These are phyloP conservation scores for Clarias gariepinus DNA, from an alignment of 2,113 vertebrate species.

Conservation along the genomic window DNA sequence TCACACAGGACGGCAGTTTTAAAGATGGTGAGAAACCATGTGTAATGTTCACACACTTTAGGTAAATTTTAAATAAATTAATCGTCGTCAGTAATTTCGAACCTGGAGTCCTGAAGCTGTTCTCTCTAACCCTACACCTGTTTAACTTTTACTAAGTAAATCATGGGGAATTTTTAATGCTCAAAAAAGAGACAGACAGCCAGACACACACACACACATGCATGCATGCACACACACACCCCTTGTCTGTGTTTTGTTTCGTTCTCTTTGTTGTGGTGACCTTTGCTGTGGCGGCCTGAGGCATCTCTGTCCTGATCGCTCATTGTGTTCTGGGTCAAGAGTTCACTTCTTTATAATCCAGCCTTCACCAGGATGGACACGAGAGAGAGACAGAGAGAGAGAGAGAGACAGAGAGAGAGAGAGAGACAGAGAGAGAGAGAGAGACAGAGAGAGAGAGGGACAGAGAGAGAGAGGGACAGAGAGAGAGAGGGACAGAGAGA, in stretches of 20 bases:
- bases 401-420: not conserved
- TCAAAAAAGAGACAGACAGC: not conserved
- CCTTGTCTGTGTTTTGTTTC: not conserved
- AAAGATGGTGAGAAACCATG: no score
- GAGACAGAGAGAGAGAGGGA: not conserved
- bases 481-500: not conserved
- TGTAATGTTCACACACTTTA: no score
- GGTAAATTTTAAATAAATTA: no score
- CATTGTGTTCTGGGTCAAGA: not conserved
- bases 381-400: not conserved
- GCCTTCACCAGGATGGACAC: not conserved
- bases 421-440: not conserved
- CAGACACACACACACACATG: no score
- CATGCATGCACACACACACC: not conserved
- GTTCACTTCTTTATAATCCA: not conserved
- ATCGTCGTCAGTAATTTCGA: not conserved
- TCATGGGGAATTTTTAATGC: not conserved
- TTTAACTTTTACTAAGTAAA: not conserved
- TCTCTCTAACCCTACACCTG: not conserved
- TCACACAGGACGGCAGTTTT: no score
- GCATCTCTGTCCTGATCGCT: not conserved
- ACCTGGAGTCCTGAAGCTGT: not conserved
- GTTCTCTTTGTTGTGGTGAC: slow-evolving; percentile 19
- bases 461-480: no score
- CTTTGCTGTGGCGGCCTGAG: slow-evolving; percentile 14